Base-by-base conservation (phyloP, 2,888 invertebrate genomes). In the Lucinisca nassula region DNA sequence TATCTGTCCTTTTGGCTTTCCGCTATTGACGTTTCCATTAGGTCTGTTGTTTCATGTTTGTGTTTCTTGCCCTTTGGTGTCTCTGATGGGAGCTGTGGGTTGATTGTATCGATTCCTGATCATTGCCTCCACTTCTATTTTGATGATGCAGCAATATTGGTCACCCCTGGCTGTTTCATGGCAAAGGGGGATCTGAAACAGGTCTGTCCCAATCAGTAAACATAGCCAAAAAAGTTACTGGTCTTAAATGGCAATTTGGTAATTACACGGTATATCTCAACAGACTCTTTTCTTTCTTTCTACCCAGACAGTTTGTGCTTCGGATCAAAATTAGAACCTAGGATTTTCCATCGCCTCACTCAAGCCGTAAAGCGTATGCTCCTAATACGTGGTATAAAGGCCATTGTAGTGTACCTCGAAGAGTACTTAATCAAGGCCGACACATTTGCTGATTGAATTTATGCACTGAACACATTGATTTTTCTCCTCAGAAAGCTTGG, bases 111-210 rank as follows among this genome's bases (percentile, higher is more conserved):
- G n/a, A n/a, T n/a, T n/a, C n/a, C n/a, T n/a, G n/a, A n/a, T n/a
- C n/a, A n/a, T n/a, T n/a, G n/a, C n/a, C n/a, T n/a, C n/a, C n/a
- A n/a, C n/a, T n/a, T n/a, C n/a, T n/a, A n/a, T n/a, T n/a, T 84
- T 14, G 79, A 84, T 70, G 80, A 80, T 80, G 79, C 84, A 8
- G 77, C 75, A 6, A 76, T 32, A 32, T 45, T 84, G n/a, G 67
- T 84, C 3, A 61, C 35, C 8, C 74, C 21, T 8, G 58, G 58
- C 4, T 74, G 70, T 75, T 79, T 37, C 51, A 80, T 84, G 79
- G 80, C 84, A 14, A 84, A 84, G 51, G 84, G 79, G 10, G 84
- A 84, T 27, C 45, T 84, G 17, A 84, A 80, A 37, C 74, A 74
- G 84, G 32, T 80, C 80, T 6, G 80, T 80, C 2, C 45, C 61